Conservation (phyloP, 92 coral and sea anemone genomes). For the Scolanthus callimorphus region DNA sequence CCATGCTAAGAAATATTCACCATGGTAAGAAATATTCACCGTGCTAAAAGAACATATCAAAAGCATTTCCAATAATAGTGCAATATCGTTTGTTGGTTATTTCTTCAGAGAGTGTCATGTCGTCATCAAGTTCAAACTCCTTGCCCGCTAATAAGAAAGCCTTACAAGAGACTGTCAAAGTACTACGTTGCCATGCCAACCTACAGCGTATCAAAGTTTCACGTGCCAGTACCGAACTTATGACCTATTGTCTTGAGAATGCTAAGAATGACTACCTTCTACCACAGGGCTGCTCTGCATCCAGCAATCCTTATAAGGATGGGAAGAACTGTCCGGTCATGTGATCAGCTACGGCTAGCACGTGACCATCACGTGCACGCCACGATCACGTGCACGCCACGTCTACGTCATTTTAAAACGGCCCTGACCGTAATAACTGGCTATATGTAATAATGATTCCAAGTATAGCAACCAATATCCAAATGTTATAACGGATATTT, state of each 20-base stretch:
- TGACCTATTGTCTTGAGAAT: conserved; percentile 83
- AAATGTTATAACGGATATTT: too few relatives aligned
- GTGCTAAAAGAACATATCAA: too few relatives aligned
- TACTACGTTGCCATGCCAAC: conserved; percentile 57
- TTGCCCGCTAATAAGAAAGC: conserved; percentile 61
- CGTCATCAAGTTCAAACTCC: conserved; percentile 48
- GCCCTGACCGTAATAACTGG: too few relatives aligned
- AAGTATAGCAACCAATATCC: too few relatives aligned
- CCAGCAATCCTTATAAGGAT: conserved; percentile 86
- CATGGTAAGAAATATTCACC: too few relatives aligned
- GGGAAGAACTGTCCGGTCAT: conserved; percentile 90
- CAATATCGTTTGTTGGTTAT: not conserved
- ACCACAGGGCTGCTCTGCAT: conserved; percentile 60
- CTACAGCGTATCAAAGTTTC: conserved; percentile 82
- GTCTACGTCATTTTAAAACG: too few relatives aligned
- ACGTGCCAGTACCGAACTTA: conserved; percentile 68
- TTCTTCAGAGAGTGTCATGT: conserved; percentile 12
- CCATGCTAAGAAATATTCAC: too few relatives aligned
- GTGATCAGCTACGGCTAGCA: too few relatives aligned
- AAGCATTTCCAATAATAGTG: not conserved
- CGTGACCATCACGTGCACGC: too few relatives aligned
- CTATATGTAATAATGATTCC: too few relatives aligned
- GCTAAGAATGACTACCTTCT: conserved; percentile 77
- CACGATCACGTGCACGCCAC: too few relatives aligned
- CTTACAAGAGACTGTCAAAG: conserved; percentile 73